These are phyloP conservation scores for Drosophila pegasa DNA, from an alignment of 2,888 invertebrate genomes.

Conservation along the genomic window DNA sequence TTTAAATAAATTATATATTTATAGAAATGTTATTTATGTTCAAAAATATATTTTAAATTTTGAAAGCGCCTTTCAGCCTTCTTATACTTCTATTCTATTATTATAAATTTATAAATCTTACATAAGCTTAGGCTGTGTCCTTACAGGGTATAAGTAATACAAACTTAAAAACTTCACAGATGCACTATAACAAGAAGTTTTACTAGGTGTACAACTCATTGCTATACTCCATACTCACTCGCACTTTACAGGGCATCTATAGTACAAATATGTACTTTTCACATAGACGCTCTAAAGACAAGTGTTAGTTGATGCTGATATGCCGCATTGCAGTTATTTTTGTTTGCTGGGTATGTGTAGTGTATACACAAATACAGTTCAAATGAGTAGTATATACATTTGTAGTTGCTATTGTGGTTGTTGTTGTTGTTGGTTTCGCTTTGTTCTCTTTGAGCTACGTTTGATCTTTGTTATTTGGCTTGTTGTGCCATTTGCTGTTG, in stretches of 20 bases:
- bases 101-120: too few species aligned
- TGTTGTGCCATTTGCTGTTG: constrained; percentile 56
- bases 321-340: background rate
- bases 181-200: too few species aligned
- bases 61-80: too few species aligned
- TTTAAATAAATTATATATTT: too few species aligned
- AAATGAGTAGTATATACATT: constrained; percentile 24
- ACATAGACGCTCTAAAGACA: background rate
- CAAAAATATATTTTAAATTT: too few species aligned
- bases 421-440: constrained; percentile 26
- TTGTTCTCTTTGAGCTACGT: constrained; percentile 53
- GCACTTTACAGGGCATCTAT: background rate
- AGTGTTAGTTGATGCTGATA: background rate
- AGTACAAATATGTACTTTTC: background rate
- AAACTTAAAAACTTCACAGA: too few species aligned
- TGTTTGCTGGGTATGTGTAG: constrained; percentile 29
- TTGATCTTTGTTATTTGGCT: constrained; percentile 74
- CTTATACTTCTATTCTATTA: too few species aligned
- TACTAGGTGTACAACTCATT: too few species aligned
- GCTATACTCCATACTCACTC: background rate
- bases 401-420: constrained; percentile 20
- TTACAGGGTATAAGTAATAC: too few species aligned
- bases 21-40: too few species aligned
- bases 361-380: constrained; percentile 13
- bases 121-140: too few species aligned